Conservation (phyloP, 2,888 invertebrate genomes). For the Cacoxenus indagator region DNA sequence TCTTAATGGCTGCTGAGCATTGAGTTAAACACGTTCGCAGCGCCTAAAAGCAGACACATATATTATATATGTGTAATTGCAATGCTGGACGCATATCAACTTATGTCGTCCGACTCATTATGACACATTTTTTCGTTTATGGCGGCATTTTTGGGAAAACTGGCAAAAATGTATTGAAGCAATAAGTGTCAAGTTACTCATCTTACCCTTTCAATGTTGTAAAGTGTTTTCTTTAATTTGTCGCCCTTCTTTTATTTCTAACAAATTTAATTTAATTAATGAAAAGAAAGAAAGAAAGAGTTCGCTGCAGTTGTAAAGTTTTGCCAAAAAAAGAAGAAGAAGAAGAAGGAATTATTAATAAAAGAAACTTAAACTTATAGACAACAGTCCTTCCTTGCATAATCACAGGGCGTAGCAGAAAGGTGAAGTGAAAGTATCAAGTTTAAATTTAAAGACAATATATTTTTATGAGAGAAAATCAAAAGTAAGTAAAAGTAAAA, state of each 20-base stretch:
- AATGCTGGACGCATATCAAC: too few species aligned
- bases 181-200: neutral
- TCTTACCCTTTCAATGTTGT: neutral
- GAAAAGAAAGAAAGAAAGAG: too few species aligned
- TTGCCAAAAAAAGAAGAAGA: too few species aligned
- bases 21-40: neutral
- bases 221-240: too few species aligned
- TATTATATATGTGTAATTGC: too few species aligned
- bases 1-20: neutral
- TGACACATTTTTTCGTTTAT: neutral
- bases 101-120: too few species aligned
- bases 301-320: too few species aligned
- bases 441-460: neutral
- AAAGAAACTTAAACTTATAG: too few species aligned
- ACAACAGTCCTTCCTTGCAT: neutral
- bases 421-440: slow-evolving; percentile 3
- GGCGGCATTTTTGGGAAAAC: neutral
- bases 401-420: neutral
- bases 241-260: too few species aligned
- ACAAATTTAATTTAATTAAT: too few species aligned
- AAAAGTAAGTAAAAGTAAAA: neutral
- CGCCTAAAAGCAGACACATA: neutral
- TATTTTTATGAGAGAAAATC: neutral
- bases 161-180: neutral
- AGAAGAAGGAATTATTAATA: too few species aligned